These are phyloP conservation scores for Cotesia glomerata DNA, from an alignment of 1,140 invertebrate genomes.

Conservation along the genomic window DNA sequence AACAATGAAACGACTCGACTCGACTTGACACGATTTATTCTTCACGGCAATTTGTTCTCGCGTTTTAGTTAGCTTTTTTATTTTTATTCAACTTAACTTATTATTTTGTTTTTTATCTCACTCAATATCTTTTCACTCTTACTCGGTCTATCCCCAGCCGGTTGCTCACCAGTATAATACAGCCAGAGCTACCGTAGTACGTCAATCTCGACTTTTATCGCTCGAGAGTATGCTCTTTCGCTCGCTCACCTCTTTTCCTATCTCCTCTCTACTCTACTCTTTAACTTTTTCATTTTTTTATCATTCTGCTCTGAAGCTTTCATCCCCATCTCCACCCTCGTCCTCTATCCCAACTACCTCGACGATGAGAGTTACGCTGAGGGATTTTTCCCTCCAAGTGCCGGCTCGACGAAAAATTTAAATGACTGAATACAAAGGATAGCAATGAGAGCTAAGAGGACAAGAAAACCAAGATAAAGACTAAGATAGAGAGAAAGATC, in stretches of 20 bases:
- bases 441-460: neutral
- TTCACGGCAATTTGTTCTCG: constrained; percentile 11
- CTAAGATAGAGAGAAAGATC: too few species aligned
- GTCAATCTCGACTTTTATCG: constrained; percentile 5
- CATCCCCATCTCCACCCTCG: too few species aligned
- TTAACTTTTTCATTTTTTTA: too few species aligned
- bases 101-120: too few species aligned
- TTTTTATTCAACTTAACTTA: too few species aligned
- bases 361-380: neutral
- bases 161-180: too few species aligned
- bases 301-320: too few species aligned
- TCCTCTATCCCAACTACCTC: too few species aligned
- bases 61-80: neutral
- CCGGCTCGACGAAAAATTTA: neutral
- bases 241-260: neutral
- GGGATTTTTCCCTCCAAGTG: neutral
- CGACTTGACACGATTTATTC: neutral
- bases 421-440: neutral
- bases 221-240: neutral
- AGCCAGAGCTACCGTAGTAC: too few species aligned
- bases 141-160: too few species aligned
- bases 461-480: neutral
- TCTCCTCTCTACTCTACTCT: too few species aligned
- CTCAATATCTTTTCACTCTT: too few species aligned
- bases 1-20: neutral